Evolutionary conservation across 2,113 vertebrate genomes (phyloP).

Genomic region (Austrofundulus limnaeus): DNA sequence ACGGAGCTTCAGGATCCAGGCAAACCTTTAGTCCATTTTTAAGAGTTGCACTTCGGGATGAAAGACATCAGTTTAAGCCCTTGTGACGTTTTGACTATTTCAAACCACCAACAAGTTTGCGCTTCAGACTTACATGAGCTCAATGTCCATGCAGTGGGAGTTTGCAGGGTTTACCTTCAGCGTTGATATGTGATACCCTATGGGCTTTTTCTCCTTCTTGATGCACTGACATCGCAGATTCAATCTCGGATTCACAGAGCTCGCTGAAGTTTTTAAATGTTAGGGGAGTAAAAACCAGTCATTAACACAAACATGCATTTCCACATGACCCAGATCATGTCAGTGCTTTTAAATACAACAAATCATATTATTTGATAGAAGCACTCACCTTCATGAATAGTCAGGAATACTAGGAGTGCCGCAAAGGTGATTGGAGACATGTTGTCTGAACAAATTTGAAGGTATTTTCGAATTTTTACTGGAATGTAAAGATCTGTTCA

Average conservation of each 20-base stretch:
- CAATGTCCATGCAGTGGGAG: constrained; percentile 79
- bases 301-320: background rate
- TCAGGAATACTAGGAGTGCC: constrained; percentile 58
- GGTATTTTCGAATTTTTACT: too few relatives aligned
- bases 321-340: background rate
- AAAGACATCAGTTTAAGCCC: constrained; percentile 8
- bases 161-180: constrained; percentile 77
- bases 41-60: constrained; percentile 67
- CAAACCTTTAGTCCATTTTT: constrained; percentile 68
- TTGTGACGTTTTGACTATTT: background rate
- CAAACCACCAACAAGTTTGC: background rate
- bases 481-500: background rate
- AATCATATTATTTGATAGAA: background rate
- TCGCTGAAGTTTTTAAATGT: constrained; percentile 44
- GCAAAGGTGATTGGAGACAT: constrained; percentile 31
- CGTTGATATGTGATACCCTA: constrained; percentile 71
- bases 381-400: constrained; percentile 74
- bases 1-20: constrained; percentile 68
- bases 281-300: too few relatives aligned
- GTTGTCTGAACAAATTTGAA: background rate
- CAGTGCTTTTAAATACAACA: background rate
- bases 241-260: constrained; percentile 11
- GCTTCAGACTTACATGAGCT: constrained; percentile 84
- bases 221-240: constrained; percentile 84
- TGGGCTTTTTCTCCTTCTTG: constrained; percentile 65